Percentiles rank a stretch among this genome's conserved stretches.
phyloP scores from a whole-genome alignment of 2,113 vertebrate species.

The Pelecanus crispus region DNA sequence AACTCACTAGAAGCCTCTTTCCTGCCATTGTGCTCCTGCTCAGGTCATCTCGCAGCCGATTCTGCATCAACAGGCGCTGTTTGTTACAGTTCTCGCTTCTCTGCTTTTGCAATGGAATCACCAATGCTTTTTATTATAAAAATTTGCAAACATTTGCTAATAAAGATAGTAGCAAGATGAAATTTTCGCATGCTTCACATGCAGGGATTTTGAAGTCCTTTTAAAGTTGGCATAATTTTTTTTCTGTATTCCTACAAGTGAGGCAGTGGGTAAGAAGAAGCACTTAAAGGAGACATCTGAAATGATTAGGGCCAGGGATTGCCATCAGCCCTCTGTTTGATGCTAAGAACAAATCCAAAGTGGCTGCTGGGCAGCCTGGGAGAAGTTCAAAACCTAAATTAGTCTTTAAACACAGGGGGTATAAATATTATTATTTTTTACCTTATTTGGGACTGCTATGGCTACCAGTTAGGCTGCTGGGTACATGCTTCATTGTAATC shows the following conservation, averaged over 20 bases:
- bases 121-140: accelerated
- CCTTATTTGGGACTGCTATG: not conserved
- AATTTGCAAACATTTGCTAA: not conserved
- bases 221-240: not conserved
- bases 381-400: not conserved
- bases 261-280: not conserved
- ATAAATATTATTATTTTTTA: not conserved
- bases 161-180: not conserved
- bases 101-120: accelerated
- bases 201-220: not conserved
- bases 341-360: not conserved
- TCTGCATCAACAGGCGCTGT: not conserved
- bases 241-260: not conserved
- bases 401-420: not conserved
- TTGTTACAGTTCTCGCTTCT: not conserved
- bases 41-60: not conserved
- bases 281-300: not conserved
- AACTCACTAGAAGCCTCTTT: not conserved
- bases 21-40: not conserved
- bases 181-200: not conserved
- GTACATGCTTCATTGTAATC: not conserved
- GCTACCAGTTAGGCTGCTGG: not conserved
- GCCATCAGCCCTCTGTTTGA: not conserved
- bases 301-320: not conserved
- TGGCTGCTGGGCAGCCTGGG: not conserved